These are phyloP conservation scores for Drosophila cognata DNA, from an alignment of 2,888 invertebrate genomes.

Conservation along the genomic window DNA sequence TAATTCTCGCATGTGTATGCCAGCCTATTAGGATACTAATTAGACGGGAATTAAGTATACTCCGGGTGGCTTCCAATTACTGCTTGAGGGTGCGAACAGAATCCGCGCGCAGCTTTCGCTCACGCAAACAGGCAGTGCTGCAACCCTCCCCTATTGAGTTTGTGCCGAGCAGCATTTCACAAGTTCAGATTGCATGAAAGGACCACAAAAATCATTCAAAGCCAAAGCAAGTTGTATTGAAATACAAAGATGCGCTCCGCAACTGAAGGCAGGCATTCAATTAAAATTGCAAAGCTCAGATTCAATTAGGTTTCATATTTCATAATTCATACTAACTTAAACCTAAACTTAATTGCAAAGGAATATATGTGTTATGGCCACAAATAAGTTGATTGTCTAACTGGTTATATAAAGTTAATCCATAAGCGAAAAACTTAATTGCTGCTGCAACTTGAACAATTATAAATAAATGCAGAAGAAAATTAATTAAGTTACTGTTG, in stretches of 20 bases:
- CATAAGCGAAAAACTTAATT: background rate
- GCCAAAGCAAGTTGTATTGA: slow-evolving; percentile 4
- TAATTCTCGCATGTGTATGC: slow-evolving; percentile 34
- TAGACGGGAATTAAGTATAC: slow-evolving; percentile 60
- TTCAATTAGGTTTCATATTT: background rate
- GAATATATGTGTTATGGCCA: background rate
- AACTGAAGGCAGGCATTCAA: background rate
- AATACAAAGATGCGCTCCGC: background rate
- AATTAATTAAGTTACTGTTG: background rate
- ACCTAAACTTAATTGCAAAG: background rate
- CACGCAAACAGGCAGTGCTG: slow-evolving; percentile 6
- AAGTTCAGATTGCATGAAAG: slow-evolving; percentile 6
- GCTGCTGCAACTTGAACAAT: background rate
- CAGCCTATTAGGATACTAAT: slow-evolving; percentile 60
- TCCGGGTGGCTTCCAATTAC: slow-evolving; percentile 40
- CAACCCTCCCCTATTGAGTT: slow-evolving; percentile 40
- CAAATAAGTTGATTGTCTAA: background rate
- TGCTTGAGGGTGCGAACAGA: slow-evolving; percentile 14
- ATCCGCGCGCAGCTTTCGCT: slow-evolving; percentile 4
- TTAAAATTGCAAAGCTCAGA: background rate
- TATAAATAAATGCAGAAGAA: background rate
- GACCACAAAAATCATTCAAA: background rate
- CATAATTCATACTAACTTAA: background rate
- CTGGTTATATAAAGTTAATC: background rate
- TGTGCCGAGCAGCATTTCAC: slow-evolving; percentile 21